A percentile compares a stretch with the other conserved stretches of the same genome.
These are phyloP conservation scores for Drosophila paulistorum DNA, from an alignment of 1,140 invertebrate genomes.

Conservation along the genomic window DNA sequence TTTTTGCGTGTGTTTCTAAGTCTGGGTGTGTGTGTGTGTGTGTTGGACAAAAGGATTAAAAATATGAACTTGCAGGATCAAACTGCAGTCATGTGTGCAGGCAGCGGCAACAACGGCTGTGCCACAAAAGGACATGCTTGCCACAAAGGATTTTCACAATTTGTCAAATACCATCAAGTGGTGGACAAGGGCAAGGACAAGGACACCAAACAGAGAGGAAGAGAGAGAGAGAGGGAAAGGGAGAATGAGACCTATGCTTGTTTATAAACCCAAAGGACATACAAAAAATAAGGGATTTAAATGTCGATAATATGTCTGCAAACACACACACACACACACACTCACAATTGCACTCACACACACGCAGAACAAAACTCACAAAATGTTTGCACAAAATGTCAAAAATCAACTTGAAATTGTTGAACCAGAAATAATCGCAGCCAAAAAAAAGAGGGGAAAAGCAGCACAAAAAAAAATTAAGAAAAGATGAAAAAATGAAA, in stretches of 20 bases:
- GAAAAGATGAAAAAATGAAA: constrained; percentile 20
- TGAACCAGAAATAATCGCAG: constrained; percentile 72
- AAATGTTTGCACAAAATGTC: constrained; percentile 61
- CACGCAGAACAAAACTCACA: constrained; percentile 24
- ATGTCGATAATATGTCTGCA: constrained; percentile 77
- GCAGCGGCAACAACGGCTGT: constrained; percentile 29
- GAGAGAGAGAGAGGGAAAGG: not conserved
- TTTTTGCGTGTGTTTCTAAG: not conserved
- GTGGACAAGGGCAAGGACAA: constrained; percentile 42
- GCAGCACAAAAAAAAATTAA: not conserved
- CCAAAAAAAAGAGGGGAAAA: constrained; percentile 30
- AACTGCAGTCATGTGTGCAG: constrained; percentile 44
- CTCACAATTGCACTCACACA: constrained; percentile 18
- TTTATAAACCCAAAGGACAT: constrained; percentile 36
- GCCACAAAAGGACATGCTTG: constrained; percentile 52
- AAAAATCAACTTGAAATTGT: constrained; percentile 71
- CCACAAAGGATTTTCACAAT: constrained; percentile 75
- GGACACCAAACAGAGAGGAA: not conserved
- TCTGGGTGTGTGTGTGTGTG: not conserved
- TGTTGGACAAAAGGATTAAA: constrained; percentile 73
- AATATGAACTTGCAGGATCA: constrained; percentile 74
- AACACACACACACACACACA: constrained; percentile 48
- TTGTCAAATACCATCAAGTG: constrained; percentile 78
- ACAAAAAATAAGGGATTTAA: constrained; percentile 70
- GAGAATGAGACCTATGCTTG: constrained; percentile 10